A percentile compares a stretch with the other conserved stretches of the same genome.
Conservation (phyloP, 2,888 invertebrate species). For the Mechanitis messenoides region DNA sequence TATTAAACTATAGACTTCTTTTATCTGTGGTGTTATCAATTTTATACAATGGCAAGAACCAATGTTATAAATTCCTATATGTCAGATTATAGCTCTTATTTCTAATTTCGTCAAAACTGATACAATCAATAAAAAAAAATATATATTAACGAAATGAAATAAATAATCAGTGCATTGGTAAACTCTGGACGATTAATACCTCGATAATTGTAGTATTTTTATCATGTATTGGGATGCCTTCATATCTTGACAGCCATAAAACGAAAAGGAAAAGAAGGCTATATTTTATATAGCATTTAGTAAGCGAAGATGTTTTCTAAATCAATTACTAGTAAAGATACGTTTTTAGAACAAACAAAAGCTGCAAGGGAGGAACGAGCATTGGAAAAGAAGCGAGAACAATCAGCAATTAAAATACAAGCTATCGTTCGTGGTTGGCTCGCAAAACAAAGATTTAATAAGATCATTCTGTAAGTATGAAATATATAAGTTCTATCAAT, state of each 20-base stretch:
- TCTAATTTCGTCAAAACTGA: conserved; percentile 2
- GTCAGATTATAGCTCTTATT: conserved; percentile 1
- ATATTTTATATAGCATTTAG: conserved; percentile 37
- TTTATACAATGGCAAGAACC: conserved; percentile 3
- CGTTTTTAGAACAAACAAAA: conserved; percentile 93
- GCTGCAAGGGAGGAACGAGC: conserved; percentile 93
- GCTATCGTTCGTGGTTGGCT: conserved; percentile 85
- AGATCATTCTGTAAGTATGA: conserved; percentile 81
- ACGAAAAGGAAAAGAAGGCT: conserved; percentile 55
- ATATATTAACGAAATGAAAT: conserved; percentile 13
- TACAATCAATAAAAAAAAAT: conserved; percentile 4
- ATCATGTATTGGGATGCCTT: conserved; percentile 26
- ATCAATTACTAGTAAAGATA: conserved; percentile 79
- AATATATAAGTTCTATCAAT: neutral
- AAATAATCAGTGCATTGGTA: conserved; percentile 7
- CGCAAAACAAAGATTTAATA: conserved; percentile 78
- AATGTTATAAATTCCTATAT: neutral
- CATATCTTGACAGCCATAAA: conserved; percentile 44
- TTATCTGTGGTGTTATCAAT: neutral
- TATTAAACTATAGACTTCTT: too few relatives aligned
- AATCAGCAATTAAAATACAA: conserved; percentile 85
- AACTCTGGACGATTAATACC: conserved; percentile 13
- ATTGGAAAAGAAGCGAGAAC: conserved; percentile 86
- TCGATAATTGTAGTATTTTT: conserved; percentile 21
- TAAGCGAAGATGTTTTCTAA: conserved; percentile 59